Percentiles rank a stretch among this genome's conserved stretches.
Evolutionary conservation across 2,888 invertebrate species (phyloP).

Genomic region (Philereme transversata): DNA sequence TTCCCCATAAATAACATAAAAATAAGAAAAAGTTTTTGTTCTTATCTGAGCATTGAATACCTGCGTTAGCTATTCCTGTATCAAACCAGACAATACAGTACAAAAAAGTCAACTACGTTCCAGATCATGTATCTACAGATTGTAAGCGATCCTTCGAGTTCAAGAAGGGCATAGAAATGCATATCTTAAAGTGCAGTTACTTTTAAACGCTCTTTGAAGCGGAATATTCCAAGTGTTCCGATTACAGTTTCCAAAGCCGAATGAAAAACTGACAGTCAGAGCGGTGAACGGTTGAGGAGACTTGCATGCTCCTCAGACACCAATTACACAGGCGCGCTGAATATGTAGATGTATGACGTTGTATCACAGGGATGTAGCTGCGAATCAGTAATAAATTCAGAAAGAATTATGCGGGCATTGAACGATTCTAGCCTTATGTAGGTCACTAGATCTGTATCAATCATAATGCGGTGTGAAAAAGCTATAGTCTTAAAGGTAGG

Average conservation of each 20-base stretch:
- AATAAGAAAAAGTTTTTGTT: no score
- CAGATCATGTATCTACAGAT: no score
- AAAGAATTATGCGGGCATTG: constrained; percentile 8
- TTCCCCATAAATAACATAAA: no score
- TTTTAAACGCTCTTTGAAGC: constrained; percentile 33
- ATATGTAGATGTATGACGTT: constrained; percentile 38
- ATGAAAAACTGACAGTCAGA: constrained; percentile 32
- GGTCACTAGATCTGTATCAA: constrained; percentile 3
- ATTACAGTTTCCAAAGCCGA: constrained; percentile 37
- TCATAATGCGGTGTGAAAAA: not conserved
- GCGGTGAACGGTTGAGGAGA: constrained; percentile 27
- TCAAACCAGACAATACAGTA: no score
- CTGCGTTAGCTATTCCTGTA: no score
- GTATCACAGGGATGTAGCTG: constrained; percentile 37
- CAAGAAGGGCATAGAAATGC: constrained; percentile 8
- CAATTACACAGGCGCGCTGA: constrained; percentile 49
- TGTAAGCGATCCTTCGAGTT: not conserved
- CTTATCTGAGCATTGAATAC: no score
- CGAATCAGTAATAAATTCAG: constrained; percentile 12
- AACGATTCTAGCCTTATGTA: constrained; percentile 5
- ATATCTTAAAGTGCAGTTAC: not conserved
- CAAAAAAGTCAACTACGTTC: no score
- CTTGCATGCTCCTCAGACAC: constrained; percentile 22
- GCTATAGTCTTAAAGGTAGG: no score
- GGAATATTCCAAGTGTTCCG: constrained; percentile 37